Base-by-base conservation (phyloP, 1,140 invertebrate species). In the Globodera rostochiensis region DNA sequence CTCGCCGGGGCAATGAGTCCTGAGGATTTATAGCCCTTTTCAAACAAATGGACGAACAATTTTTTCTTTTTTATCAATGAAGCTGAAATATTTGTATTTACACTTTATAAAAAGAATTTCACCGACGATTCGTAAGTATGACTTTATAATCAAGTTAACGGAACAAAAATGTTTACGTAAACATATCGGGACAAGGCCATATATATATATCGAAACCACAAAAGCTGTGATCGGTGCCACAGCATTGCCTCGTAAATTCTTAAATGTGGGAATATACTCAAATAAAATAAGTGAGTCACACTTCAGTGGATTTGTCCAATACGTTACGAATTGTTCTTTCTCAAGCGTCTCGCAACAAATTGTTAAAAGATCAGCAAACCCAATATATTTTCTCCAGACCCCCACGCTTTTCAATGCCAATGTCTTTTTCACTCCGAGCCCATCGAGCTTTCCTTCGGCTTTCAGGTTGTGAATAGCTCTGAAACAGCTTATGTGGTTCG, bases 121-220 rank as follows among this genome's bases (percentile, higher is more conserved):
- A 71, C 4, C 25, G 2, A 71, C 25, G 8, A 2, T 71, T 71
- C 21, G 3, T 71, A 45, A 8, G 6, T 71, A 25, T 6, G 5
- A 13, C 7, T 21, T 69, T 69, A 25, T 25, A 25, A 25, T 25
- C 25, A 21, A 7, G 67, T 69, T 7, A 80, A 77, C 45, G 60
- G 36, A 64, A 81, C 64, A 49, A 81, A 73, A 4, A 9, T 57
- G 6, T 77, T 83, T 49, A 77, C 57, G 53, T 50, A 73, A 15
- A 95, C 94, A 88, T 96, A 98, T 49, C 95, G 93, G 50, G 95
- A 96, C 91, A 96, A 95, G 71, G 94, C 90, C 85, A 97, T 93
- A 89, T 96, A 98, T 7, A 98, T 91, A 87, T 93, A 93, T 82
- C 96, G 92, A 90, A 95, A 98, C 96, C 96, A 98, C 15, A 95